Percentiles rank a stretch among this genome's conserved stretches.
These are phyloP conservation scores for Drosophila tanythrix DNA, from an alignment of 2,888 invertebrate genomes.

Conservation along the genomic window DNA sequence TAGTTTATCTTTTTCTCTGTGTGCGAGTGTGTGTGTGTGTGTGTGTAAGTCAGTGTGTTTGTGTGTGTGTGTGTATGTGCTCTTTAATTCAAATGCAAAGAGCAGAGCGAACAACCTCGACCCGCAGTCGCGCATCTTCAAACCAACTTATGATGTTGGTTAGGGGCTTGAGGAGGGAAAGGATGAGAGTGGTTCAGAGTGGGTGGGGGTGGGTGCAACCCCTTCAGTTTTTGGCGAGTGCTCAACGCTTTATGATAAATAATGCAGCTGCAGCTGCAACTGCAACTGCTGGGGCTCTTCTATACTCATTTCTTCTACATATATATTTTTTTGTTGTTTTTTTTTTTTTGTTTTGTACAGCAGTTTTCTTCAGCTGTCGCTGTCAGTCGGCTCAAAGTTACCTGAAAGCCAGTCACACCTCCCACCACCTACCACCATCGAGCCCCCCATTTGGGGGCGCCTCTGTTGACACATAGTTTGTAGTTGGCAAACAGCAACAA, in stretches of 20 bases:
- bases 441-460: constrained; percentile 18
- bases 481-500: constrained; percentile 65
- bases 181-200: not conserved
- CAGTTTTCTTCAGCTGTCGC: constrained; percentile 64
- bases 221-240: constrained; percentile 58
- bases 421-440: not conserved
- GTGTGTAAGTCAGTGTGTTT: not conserved
- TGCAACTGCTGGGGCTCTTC: constrained; percentile 4
- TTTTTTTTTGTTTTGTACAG: constrained; percentile 10
- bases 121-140: constrained; percentile 44
- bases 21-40: not conserved
- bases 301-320: not conserved
- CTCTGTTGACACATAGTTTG: constrained; percentile 75
- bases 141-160: constrained; percentile 32
- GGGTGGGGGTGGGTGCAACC: constrained; percentile 11
- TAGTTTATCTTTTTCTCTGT: not conserved
- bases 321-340: not conserved
- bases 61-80: constrained; percentile 2
- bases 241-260: constrained; percentile 66
- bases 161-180: no score
- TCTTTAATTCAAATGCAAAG: constrained; percentile 75
- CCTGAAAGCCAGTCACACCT: constrained; percentile 28
- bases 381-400: constrained; percentile 51
- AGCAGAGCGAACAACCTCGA: constrained; percentile 53
- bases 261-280: constrained; percentile 60